Conservation (phyloP, 2,888 invertebrate species). For the Biston betularia region DNA sequence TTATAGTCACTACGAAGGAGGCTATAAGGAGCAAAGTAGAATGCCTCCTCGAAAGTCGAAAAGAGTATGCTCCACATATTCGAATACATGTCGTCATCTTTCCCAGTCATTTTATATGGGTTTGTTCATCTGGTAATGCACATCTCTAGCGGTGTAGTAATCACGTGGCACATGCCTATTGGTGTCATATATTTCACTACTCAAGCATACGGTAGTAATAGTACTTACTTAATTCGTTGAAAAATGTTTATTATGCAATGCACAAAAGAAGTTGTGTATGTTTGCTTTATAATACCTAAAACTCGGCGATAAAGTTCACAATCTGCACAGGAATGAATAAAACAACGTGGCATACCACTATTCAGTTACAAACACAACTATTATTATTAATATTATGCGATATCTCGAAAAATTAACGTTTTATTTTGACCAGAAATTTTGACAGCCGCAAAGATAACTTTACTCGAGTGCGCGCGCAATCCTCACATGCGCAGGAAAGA, state of each 20-base stretch:
- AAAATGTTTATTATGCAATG: neutral
- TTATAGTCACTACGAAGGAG: constrained; percentile 65
- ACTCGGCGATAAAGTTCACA: neutral
- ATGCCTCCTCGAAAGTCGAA: constrained; percentile 71
- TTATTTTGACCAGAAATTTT: constrained; percentile 73
- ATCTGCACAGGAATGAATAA: neutral
- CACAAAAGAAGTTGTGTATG: neutral
- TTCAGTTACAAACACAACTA: neutral
- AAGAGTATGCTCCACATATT: constrained; percentile 77
- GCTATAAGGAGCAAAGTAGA: constrained; percentile 71
- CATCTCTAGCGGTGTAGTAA: constrained; percentile 27
- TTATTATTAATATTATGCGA: constrained; percentile 1
- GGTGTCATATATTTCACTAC: neutral
- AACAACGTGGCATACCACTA: neutral
- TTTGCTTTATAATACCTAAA: neutral
- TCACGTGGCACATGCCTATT: neutral
- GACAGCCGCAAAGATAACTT: constrained; percentile 52
- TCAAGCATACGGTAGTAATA: neutral
- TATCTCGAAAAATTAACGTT: constrained; percentile 39
- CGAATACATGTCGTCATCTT: constrained; percentile 78
- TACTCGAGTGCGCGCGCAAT: constrained; percentile 68
- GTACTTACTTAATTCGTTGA: neutral
- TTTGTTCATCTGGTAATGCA: constrained; percentile 40
- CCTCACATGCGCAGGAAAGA: constrained; percentile 51
- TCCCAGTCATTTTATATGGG: constrained; percentile 64